Evolutionary conservation across 2,797 vertebrate species (phyloP), one percentile per base, ranked within the genome.

Genomic region (Neoniphon sammara): DNA sequence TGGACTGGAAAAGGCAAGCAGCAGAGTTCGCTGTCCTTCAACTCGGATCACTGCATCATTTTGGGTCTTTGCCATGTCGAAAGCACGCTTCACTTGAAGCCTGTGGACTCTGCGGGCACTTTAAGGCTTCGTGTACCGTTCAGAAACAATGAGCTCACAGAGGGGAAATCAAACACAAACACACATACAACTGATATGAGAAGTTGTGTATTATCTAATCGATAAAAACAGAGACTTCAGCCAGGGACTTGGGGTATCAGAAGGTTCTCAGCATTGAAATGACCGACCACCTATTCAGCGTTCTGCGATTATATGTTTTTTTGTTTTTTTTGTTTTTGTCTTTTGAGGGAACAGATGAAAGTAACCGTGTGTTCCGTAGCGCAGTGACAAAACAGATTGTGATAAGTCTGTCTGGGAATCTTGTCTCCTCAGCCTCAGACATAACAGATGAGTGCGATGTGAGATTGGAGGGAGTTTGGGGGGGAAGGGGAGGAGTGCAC

Each of bases 331-430:
- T 70, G 69, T 66, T 58, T 42, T 70, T 47, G 21, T n/a, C 57
- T 69, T 72, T 52, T 70, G 63, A 77, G 71, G 64, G 67, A 80
- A 61, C 53, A 75, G 81, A 88, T 85, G 69, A 89, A 87, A 81
- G 73, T 65, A 70, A 80, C 82, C 87, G 87, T 89, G 86, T 91
- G 87, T 86, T 87, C 67, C 80, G 80, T 77, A 56, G 82, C 64
- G 69, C 89, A 82, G 90, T 78, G 84, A 88, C 70, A 85, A 91
- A 92, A 93, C 87, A 87, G 86, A 78, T 83, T 82, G 83, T 84
- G 92, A 92, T 92, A 90, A 92, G 89, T 90, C 86, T 85, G 93
- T 94, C 93, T 94, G 91, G 90, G 91, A 87, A 91, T 92, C 91
- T 85, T 66, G 85, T 90, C 89, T 92, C 85, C 77, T 75, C 72